Evolutionary conservation across 2,113 vertebrate genomes (phyloP).

Genomic region (Lates calcarifer): DNA sequence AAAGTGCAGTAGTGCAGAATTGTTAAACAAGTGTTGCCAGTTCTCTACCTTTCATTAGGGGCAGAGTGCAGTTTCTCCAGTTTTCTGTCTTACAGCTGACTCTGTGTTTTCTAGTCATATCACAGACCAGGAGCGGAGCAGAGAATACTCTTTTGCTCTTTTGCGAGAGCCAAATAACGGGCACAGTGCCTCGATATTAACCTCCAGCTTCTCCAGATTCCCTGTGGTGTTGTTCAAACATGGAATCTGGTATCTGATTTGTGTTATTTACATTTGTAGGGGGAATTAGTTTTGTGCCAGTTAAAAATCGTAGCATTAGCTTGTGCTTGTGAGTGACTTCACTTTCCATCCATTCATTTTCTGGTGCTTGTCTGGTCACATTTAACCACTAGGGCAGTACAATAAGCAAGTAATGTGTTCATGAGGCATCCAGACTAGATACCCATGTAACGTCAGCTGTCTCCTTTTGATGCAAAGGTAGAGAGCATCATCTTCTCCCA

Average conservation of each 20-base stretch:
- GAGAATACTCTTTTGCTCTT: not conserved
- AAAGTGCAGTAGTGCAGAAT: not conserved
- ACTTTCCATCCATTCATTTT: not conserved
- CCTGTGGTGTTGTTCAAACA: conserved; percentile 7
- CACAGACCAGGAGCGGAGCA: not conserved
- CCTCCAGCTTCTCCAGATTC: conserved; percentile 8
- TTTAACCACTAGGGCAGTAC: not conserved
- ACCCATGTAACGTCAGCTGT: not conserved
- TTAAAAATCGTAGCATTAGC: too few relatives aligned
- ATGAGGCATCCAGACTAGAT: not conserved
- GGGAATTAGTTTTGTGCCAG: not conserved
- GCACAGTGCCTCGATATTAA: not conserved
- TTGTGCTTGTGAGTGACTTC: not conserved
- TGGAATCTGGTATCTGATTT: not conserved
- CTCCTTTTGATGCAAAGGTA: not conserved
- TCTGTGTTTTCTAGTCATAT: conserved; percentile 22
- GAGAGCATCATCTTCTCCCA: not conserved
- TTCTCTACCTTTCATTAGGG: not conserved
- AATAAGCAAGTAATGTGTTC: not conserved
- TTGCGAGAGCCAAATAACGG: conserved; percentile 12
- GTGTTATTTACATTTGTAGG: not conserved
- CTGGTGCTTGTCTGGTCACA: not conserved
- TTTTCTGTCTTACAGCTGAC: conserved; percentile 19
- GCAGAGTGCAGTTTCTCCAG: not conserved
- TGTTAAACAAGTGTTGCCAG: not conserved